Evolutionary conservation across 2,797 vertebrate species (phyloP), one percentile per base, ranked within the genome.

Genomic region (Sebastes paucispinis): DNA sequence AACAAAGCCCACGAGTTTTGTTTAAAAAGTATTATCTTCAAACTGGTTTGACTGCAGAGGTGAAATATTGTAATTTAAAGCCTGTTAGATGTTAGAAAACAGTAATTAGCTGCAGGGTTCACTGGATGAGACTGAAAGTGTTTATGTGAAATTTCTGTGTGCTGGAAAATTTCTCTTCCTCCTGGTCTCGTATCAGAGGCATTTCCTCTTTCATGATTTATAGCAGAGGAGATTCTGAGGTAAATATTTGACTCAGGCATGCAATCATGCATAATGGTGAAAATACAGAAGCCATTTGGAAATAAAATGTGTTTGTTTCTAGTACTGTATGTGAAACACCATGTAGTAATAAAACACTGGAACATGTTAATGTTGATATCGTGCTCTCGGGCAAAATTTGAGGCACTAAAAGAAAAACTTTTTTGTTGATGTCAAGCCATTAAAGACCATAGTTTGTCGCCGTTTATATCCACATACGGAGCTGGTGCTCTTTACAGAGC

Each of bases 121-220:
- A 5, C 14, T 59, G 25, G 54, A 63, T 31, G 43, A 13, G 77
- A 70, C 54, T 29, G 14, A 72, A 64, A 39, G 63, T 65, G 32
- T 54, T n/a, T 25, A 24, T 63, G 39, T 59, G 24, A 29, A 25
- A 77, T 64, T 13, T 47, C 24, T 50, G 3, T 29, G 29, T 52
- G 43, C 9, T 14, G 50, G 62, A 58, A 58, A 34, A 32, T 22
- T 62, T 39, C 7, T 65, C 10, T 14, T 69, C 50, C 39, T 75
- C 5, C 43, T 55, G 32, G 5, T 80, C 9, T 0, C 1, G 0
- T 20, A 16, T 77, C 31, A 20, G 22, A 69, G 10, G 22, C n/a
- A 39, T 81, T 81, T 86, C 79, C 73, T 82, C 81, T 76, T 81
- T 74, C 8, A 8, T 69, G 76, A 88, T 76, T 82, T 69, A 67